Evolutionary conservation across 2,888 invertebrate genomes (phyloP).

Genomic region (Drosophila neotestacea): DNA sequence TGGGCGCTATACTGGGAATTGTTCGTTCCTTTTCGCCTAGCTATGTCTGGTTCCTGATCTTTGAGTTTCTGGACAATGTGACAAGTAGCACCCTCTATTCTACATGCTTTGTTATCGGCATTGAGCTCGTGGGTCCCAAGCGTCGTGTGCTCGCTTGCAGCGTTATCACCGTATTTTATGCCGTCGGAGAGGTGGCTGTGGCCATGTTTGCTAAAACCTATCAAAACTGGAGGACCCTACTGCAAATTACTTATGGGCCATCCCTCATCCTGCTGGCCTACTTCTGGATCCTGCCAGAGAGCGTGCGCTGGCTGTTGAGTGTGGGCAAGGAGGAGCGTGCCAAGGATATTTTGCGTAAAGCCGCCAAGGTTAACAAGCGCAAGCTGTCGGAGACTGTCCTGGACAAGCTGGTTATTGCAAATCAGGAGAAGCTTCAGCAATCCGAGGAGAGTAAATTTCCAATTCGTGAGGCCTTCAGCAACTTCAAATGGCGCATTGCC

Average conservation of each 20-base stretch:
- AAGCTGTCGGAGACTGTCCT: constrained; percentile 86
- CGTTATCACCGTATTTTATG: constrained; percentile 89
- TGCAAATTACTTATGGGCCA: constrained; percentile 89
- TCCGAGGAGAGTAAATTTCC: constrained; percentile 80
- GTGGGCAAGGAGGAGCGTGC: constrained; percentile 87
- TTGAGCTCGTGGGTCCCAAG: constrained; percentile 91
- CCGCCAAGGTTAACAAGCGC: constrained; percentile 88
- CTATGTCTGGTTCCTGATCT: constrained; percentile 89
- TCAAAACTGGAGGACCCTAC: constrained; percentile 89
- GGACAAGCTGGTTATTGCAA: constrained; percentile 77
- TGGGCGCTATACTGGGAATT: constrained; percentile 89
- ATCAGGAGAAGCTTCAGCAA: constrained; percentile 74
- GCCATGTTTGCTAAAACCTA: constrained; percentile 89
- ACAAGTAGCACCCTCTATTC: constrained; percentile 90
- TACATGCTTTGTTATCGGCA: constrained; percentile 90
- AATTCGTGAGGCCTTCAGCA: constrained; percentile 80
- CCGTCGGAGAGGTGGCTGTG: constrained; percentile 89
- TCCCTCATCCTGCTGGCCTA: constrained; percentile 89
- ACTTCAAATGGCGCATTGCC: constrained; percentile 83
- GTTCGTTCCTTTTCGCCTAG: constrained; percentile 89
- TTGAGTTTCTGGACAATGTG: constrained; percentile 90
- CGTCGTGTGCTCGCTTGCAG: constrained; percentile 90
- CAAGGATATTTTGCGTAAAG: constrained; percentile 87
- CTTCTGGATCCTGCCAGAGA: constrained; percentile 90
- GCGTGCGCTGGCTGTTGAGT: constrained; percentile 91